These are phyloP conservation scores for Nemapogon koenigi DNA, from an alignment of 2,888 invertebrate genomes.

Conservation along the genomic window DNA sequence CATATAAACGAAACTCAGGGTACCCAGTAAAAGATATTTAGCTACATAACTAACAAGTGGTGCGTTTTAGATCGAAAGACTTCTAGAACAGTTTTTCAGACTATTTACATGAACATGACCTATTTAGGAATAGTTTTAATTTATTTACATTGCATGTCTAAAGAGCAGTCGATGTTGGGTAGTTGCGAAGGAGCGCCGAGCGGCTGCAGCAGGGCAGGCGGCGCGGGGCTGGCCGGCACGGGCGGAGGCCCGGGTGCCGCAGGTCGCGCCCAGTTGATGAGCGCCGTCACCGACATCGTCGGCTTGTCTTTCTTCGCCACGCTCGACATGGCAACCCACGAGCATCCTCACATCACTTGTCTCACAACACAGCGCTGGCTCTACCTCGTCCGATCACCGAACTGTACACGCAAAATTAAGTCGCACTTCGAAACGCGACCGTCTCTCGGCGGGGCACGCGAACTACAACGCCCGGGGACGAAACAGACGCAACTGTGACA, in stretches of 20 bases:
- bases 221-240: slow-evolving; percentile 40
- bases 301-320: slow-evolving; percentile 88
- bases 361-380: slow-evolving; percentile 33
- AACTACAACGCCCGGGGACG: slow-evolving; percentile 25
- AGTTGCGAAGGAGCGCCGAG: slow-evolving; percentile 32
- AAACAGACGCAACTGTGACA: slow-evolving; percentile 50
- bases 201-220: slow-evolving; percentile 31
- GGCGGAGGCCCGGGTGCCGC: slow-evolving; percentile 41
- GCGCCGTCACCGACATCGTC: slow-evolving; percentile 85
- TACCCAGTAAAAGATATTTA: too few species aligned
- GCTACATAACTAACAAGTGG: too few species aligned
- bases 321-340: slow-evolving; percentile 56
- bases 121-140: too few species aligned
- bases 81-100: too few species aligned
- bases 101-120: too few species aligned
- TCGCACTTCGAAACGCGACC: neutral
- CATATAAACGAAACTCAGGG: too few species aligned
- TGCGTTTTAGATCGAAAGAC: too few species aligned
- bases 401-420: slow-evolving; percentile 17
- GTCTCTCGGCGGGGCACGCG: slow-evolving; percentile 5
- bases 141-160: slow-evolving; percentile 54
- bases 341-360: slow-evolving; percentile 61
- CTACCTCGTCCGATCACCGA: slow-evolving; percentile 16
- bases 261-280: slow-evolving; percentile 74
- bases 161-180: slow-evolving; percentile 46